phyloP scores from a whole-genome alignment of 2,888 invertebrate genomes.

The Acanthacorydalis orientalis region DNA sequence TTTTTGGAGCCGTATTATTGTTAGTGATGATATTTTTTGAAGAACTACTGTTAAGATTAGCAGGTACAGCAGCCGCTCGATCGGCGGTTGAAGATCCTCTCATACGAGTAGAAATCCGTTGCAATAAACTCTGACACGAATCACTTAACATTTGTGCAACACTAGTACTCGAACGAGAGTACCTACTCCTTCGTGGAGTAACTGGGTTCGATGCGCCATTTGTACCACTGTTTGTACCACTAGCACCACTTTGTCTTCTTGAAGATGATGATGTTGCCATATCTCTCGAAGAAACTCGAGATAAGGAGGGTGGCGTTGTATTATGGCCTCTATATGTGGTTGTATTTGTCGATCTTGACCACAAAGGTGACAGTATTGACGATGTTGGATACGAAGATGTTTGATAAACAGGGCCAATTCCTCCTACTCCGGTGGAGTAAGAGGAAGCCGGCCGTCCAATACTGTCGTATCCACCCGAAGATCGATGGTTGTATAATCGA shows the following conservation, averaged over 20 bases:
- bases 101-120: conserved; percentile 54
- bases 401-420: neutral
- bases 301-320: conserved; percentile 14
- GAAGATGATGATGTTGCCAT: neutral
- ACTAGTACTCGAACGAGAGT: conserved; percentile 65
- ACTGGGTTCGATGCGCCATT: conserved; percentile 21
- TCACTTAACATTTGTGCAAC: conserved; percentile 75
- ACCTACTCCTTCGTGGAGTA: conserved; percentile 46
- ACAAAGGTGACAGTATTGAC: conserved; percentile 1
- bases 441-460: neutral
- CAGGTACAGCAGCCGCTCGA: conserved; percentile 27
- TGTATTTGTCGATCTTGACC: conserved; percentile 9
- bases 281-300: conserved; percentile 8
- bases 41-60: conserved; percentile 20
- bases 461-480: conserved; percentile 20
- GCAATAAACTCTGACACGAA: conserved; percentile 72
- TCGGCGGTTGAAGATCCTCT: conserved; percentile 46
- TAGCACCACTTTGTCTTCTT: neutral
- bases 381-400: neutral
- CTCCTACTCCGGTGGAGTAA: conserved; percentile 10
- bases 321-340: conserved; percentile 10
- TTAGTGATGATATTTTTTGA: conserved; percentile 27
- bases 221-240: neutral
- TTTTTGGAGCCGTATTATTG: conserved; percentile 9
- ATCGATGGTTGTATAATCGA: conserved; percentile 16